Conservation (phyloP, 2,797 vertebrate genomes). For the Pachyuromys duprasi region DNA sequence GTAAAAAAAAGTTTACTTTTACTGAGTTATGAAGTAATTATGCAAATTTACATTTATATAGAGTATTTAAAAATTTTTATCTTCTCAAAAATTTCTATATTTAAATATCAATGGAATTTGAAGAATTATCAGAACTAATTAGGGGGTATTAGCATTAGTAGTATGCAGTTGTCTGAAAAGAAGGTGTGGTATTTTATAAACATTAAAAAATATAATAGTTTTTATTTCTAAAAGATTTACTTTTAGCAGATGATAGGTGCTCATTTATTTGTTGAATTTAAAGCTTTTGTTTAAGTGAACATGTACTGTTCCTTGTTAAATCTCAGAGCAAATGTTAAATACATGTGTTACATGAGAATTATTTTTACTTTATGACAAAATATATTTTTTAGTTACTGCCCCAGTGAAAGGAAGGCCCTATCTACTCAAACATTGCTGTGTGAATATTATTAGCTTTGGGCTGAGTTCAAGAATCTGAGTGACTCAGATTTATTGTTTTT, state of each 20-base stretch:
- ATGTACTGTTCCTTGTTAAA: conserved; percentile 12
- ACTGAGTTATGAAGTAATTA: neutral
- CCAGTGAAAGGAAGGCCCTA: neutral
- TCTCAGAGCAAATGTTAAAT: conserved; percentile 46
- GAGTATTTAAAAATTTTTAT: neutral
- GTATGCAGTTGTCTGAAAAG: conserved; percentile 29
- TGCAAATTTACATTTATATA: neutral
- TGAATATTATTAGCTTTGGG: conserved; percentile 49
- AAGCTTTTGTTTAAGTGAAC: conserved; percentile 55
- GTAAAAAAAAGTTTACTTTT: conserved; percentile 25
- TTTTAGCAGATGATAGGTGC: conserved; percentile 49
- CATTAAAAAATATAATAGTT: conserved; percentile 12
- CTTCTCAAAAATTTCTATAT: neutral
- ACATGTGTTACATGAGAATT: conserved; percentile 35
- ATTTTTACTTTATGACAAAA: conserved; percentile 44
- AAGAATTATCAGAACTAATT: conserved; percentile 44
- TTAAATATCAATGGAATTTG: neutral
- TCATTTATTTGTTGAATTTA: conserved; percentile 67
- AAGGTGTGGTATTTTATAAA: neutral
- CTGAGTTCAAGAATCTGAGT: conserved; percentile 44
- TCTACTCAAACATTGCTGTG: conserved; percentile 38
- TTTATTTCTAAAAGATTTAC: conserved; percentile 43
- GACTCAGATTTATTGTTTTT: neutral
- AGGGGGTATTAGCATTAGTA: conserved; percentile 34
- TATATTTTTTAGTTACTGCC: conserved; percentile 42